These are phyloP conservation scores for Peromyscus melanophrys DNA, from an alignment of 2,797 vertebrate genomes.

Conservation along the genomic window DNA sequence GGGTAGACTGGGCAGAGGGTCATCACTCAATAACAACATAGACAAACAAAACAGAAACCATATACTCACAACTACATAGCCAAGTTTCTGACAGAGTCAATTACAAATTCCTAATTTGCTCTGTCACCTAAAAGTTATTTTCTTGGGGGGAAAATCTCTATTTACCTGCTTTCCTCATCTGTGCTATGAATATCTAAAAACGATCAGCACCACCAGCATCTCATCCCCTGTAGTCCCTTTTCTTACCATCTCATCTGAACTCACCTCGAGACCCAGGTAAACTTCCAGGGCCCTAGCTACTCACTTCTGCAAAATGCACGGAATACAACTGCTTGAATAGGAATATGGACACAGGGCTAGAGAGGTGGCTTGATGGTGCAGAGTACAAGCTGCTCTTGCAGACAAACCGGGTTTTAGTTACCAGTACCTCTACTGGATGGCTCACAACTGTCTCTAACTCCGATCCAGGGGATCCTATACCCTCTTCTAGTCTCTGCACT, in stretches of 20 bases:
- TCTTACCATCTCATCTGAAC: neutral
- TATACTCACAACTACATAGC: neutral
- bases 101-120: neutral
- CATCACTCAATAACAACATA: neutral
- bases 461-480: neutral
- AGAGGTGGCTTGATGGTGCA: too few relatives aligned
- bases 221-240: neutral
- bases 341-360: neutral
- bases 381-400: neutral
- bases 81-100: neutral
- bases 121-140: neutral
- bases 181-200: neutral
- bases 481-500: neutral
- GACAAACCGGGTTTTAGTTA: neutral
- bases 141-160: neutral
- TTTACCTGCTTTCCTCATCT: neutral
- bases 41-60: neutral
- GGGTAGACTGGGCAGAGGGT: neutral
- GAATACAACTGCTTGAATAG: slow-evolving; percentile 15
- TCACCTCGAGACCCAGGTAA: neutral
- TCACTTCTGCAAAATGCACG: neutral
- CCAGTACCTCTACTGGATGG: neutral
- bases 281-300: neutral
- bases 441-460: neutral
- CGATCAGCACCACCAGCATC: neutral